Percentiles rank a stretch among this genome's conserved stretches.
phyloP scores from a whole-genome alignment of 2,797 vertebrate species.

The Gambelia wislizenii region DNA sequence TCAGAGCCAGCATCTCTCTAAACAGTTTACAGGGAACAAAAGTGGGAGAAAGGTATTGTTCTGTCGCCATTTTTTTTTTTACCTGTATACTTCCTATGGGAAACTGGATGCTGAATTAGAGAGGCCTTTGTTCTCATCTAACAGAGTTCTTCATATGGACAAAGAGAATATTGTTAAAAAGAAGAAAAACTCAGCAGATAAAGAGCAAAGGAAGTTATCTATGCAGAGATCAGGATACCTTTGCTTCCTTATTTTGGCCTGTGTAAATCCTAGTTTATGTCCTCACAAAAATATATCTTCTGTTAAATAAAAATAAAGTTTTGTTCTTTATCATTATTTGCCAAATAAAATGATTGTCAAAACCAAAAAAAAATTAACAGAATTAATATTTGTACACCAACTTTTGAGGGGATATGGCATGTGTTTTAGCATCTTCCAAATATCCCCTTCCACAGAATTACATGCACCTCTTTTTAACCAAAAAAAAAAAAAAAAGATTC shows the following conservation, averaged over 20 bases:
- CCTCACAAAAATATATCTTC: not conserved
- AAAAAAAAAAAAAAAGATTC: not conserved
- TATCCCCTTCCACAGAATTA: not conserved
- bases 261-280: not conserved
- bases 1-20: not conserved
- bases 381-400: not conserved
- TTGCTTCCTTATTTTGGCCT: constrained; percentile 4
- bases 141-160: too few relatives aligned
- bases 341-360: not conserved
- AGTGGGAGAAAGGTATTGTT: not conserved
- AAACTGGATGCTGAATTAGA: not conserved
- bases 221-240: not conserved
- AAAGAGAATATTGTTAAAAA: not conserved
- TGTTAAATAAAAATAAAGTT: not conserved
- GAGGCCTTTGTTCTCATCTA: not conserved
- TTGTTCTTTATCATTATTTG: not conserved
- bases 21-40: not conserved
- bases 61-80: not conserved
- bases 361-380: constrained; percentile 7
- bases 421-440: constrained; percentile 23
- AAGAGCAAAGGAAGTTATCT: not conserved
- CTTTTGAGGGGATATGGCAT: not conserved
- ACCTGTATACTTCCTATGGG: not conserved
- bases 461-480: not conserved
- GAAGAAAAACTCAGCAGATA: not conserved